Conservation (phyloP, 2,888 invertebrate genomes). For the Scaptomyza flava region DNA sequence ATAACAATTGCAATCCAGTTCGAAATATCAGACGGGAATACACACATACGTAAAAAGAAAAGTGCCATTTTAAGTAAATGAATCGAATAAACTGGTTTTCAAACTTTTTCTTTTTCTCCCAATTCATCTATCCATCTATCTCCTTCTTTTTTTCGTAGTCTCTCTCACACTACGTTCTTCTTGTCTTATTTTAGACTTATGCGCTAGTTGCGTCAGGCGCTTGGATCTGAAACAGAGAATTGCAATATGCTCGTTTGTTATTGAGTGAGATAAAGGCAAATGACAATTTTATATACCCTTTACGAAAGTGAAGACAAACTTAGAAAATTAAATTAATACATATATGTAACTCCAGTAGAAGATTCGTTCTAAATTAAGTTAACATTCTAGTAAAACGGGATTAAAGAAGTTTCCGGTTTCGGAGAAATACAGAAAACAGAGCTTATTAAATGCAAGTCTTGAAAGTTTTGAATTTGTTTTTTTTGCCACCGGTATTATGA, state of each 20-base stretch:
- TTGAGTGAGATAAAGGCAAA: not conserved
- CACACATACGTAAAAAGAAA: not conserved
- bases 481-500: too few relatives aligned
- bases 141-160: too few relatives aligned
- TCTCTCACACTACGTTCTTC: not conserved
- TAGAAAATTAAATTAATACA: not conserved
- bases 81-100: conserved; percentile 26
- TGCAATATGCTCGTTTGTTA: not conserved
- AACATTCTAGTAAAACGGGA: too few relatives aligned
- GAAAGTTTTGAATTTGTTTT: too few relatives aligned
- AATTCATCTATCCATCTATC: not conserved
- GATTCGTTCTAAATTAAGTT: not conserved
- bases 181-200: not conserved
- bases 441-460: too few relatives aligned
- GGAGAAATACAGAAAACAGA: too few relatives aligned
- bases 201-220: not conserved
- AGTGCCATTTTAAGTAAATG: conserved; percentile 3
- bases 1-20: conserved; percentile 45
- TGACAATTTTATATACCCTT: conserved; percentile 3
- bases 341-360: too few relatives aligned
- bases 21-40: conserved; percentile 18
- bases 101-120: conserved; percentile 9
- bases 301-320: too few relatives aligned
- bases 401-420: too few relatives aligned
- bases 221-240: not conserved